Conservation (phyloP, 2,797 vertebrate genomes). For the Distichodus sexfasciatus region DNA sequence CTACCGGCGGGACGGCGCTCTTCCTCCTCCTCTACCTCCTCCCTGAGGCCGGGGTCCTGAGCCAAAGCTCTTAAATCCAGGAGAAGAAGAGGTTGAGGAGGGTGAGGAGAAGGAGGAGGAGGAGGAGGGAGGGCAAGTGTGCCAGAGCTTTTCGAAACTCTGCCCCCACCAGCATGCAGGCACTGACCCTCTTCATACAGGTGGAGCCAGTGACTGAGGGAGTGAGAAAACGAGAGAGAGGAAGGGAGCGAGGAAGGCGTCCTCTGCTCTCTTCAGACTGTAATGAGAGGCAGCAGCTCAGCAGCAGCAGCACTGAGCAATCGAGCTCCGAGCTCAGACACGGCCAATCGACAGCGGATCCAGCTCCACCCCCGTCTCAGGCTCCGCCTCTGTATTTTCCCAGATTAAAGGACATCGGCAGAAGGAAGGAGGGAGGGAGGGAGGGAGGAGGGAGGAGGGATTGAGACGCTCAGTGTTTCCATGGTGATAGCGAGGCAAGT, state of each 20-base stretch:
- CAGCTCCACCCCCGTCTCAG: neutral
- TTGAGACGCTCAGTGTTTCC: no score
- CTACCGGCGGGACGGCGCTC: no score
- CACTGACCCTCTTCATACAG: neutral
- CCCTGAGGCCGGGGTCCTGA: neutral
- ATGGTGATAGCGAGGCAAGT: no score
- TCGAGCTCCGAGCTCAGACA: constrained; percentile 48
- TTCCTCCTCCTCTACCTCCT: constrained; percentile 9
- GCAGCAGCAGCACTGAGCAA: constrained; percentile 37
- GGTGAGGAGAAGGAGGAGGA: neutral
- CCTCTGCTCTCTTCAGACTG: constrained; percentile 57
- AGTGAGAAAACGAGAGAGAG: constrained; percentile 30
- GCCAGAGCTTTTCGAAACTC: neutral
- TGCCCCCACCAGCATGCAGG: neutral
- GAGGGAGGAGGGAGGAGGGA: no score
- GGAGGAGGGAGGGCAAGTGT: neutral
- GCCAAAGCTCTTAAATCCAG: constrained; percentile 23
- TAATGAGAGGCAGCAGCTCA: constrained; percentile 73
- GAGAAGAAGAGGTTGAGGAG: neutral
- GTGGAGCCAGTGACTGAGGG: constrained; percentile 1
- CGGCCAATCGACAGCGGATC: constrained; percentile 58
- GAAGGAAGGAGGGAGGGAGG: no score
- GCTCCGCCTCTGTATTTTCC: constrained; percentile 1
- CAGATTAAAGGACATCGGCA: constrained; percentile 27
- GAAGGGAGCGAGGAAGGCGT: constrained; percentile 49